phyloP scores from a whole-genome alignment of 2,797 vertebrate genomes.

The Notoglanidium macrostoma region DNA sequence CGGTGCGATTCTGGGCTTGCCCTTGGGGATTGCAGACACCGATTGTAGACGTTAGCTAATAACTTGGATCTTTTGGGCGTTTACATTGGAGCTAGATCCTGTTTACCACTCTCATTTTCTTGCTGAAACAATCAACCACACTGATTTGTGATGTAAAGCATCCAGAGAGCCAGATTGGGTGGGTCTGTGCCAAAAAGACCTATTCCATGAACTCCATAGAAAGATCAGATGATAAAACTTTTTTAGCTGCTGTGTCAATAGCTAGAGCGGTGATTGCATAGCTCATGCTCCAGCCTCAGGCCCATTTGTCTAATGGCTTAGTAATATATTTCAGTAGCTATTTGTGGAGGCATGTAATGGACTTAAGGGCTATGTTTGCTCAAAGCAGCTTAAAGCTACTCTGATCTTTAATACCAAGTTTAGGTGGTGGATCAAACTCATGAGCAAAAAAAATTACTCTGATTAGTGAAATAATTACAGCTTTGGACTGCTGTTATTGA shows the following conservation, averaged over 20 bases:
- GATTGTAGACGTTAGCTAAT: conserved; percentile 1
- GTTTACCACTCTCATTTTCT: conserved; percentile 32
- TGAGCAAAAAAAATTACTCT: not conserved
- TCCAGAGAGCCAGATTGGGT: conserved; percentile 17
- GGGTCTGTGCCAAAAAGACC: conserved; percentile 18
- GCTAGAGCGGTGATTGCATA: conserved; percentile 29
- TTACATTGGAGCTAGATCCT: conserved; percentile 9
- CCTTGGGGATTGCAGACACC: conserved; percentile 27
- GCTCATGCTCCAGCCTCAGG: conserved; percentile 16
- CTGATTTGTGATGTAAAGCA: not conserved
- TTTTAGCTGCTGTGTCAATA: conserved; percentile 35
- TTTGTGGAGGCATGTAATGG: conserved; percentile 56
- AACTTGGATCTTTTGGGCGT: conserved; percentile 18
- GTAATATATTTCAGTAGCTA: conserved; percentile 51
- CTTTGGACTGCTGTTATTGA: not conserved
- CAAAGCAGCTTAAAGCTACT: conserved; percentile 64
- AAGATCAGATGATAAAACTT: conserved; percentile 30
- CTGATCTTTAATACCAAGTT: conserved; percentile 60
- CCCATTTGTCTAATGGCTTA: conserved; percentile 51
- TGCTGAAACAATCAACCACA: conserved; percentile 12
- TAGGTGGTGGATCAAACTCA: conserved; percentile 27
- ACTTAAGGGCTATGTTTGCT: conserved; percentile 57
- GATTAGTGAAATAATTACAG: not conserved
- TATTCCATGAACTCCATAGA: conserved; percentile 33
- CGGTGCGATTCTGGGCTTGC: conserved; percentile 28